Evolutionary conservation across 2,888 invertebrate genomes (phyloP), one percentile per base, ranked within the genome.

Genomic region (Andrena bucephala): DNA sequence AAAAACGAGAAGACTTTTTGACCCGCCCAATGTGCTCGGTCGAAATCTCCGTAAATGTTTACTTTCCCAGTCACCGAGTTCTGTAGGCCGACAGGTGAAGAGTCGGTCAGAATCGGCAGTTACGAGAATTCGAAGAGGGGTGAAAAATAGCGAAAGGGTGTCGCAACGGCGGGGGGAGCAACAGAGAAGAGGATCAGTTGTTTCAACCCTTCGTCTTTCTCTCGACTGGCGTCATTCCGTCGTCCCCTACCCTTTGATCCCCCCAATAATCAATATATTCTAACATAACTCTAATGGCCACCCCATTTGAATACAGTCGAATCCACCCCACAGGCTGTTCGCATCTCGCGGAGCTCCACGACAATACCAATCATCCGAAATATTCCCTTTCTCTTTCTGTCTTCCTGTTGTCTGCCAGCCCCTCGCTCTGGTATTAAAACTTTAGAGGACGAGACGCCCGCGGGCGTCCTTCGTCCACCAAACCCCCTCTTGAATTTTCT

Each of bases 261-360:
- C 92, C 92, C 92, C 93, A 93, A 93, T 94, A 94, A 94, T 94
- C 94, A 94, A 94, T 94, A 93, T 93, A 93, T 93, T 92, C 93
- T 92, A 93, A 91, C 93, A 92, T 93, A 93, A 93, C 92, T 93
- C 93, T 93, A 93, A 93, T 93, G 93, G 93, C 92, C 91, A 92
- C 92, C 92, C 92, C 90, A 93, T 93, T 93, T 93, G 93, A 93
- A 93, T 93, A 91, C 89, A 89, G 87, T 90, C 90, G 88, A 92
- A 85, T 87, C 87, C 85, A 89, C 89, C 92, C 92, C 88, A 90
- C 82, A 57, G 85, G 83, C 74, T 87, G 89, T 85, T 79, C 83
- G 83, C 88, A 85, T 89, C 88, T 84, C 87, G 84, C 86, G 86
- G 75, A 85, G 83, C 89, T 88, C 88, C 89, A 42, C 42, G 89